phyloP scores from a whole-genome alignment of 2,113 vertebrate species.

The Oreotrochilus melanogaster region DNA sequence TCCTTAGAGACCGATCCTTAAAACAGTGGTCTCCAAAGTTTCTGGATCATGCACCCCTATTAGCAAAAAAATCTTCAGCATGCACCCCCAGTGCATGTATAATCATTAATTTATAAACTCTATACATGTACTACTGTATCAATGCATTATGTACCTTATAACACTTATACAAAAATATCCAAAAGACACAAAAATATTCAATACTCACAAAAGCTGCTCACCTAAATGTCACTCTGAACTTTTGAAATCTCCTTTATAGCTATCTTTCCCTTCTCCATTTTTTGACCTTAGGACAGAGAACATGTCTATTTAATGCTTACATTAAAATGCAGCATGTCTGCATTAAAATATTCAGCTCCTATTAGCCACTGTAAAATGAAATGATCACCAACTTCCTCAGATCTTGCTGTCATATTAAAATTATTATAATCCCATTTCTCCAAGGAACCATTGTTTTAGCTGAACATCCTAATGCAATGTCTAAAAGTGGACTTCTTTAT shows the following conservation, averaged over 20 bases:
- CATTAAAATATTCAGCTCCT: background rate
- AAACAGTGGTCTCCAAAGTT: background rate
- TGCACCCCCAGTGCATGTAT: background rate
- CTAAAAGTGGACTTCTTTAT: background rate
- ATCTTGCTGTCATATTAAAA: background rate
- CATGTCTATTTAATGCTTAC: background rate
- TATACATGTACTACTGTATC: background rate
- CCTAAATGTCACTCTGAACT: background rate
- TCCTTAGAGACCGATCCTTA: background rate
- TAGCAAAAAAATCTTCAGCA: background rate
- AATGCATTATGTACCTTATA: background rate
- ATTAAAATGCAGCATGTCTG: background rate
- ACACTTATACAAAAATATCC: background rate
- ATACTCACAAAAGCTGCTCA: background rate
- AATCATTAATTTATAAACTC: background rate
- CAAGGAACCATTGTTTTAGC: background rate
- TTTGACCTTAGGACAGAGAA: background rate
- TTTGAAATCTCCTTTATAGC: background rate
- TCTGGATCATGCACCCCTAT: fast-evolving
- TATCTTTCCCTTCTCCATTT: background rate
- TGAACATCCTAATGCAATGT: background rate
- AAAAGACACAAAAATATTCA: background rate
- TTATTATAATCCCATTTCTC: background rate
- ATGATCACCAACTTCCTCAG: background rate
- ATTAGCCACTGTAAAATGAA: background rate